Evolutionary conservation across 2,113 vertebrate genomes (phyloP), one percentile per base, ranked within the genome.

Genomic region (Dolichotis patagonum): DNA sequence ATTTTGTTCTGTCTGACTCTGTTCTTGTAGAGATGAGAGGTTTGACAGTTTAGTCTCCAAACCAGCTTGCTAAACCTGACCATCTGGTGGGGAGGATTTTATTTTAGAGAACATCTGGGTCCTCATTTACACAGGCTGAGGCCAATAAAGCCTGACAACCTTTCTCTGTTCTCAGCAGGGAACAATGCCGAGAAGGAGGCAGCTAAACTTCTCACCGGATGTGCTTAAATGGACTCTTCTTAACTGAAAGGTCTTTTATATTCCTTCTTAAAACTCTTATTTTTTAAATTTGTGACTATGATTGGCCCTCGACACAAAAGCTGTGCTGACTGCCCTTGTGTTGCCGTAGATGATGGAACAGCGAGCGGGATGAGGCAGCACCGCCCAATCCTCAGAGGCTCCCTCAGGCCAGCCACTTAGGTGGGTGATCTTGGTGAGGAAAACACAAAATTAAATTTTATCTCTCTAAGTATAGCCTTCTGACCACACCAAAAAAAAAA

Each of bases 131-230:
- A 97, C 98, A 97, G 97, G 96, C 97, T 97, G 97, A 98, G 98
- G 98, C 98, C 98, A 98, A 98, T 98, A 98, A 98, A 97, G 92
- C 97, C 97, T n/a, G 98, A 98, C 97, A 98, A 96, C 95, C 97
- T 98, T 97, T 98, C 97, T 94, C 88, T 98, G 97, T 98, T 98
- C 97, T 98, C 98, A 98, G 97, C 95, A 97, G 96, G 97, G 93
- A 98, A 95, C 93, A 97, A 94, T 88, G 80, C 0, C 7, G 85
- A 87, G 94, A 91, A 97, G 75, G 78, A 84, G 83, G 94, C 20
- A 56, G 96, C 92, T 96, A 95, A 95, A 77, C 75, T 97, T 97
- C 83, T 96, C 84, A 54, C 87, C 90, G 85, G 82, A 91, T 81
- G 35, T 52, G 95, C 41, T 90, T 75, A 60, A 96, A 95, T 46